A percentile compares a stretch with the other conserved stretches of the same genome.
Conservation (phyloP, 1,140 invertebrate species). For the Physella acuta region DNA sequence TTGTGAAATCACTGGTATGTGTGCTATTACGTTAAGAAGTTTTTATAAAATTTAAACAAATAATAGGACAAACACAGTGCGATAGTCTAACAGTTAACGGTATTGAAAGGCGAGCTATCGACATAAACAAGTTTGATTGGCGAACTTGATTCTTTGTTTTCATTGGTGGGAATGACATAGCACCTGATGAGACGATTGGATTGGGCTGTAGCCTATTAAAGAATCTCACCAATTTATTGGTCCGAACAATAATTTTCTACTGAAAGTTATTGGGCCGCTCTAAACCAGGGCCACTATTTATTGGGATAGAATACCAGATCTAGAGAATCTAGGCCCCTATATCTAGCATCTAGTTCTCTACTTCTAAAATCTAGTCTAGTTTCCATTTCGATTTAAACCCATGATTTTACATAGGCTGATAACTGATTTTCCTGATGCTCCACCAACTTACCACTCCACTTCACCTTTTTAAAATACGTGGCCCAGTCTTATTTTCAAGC, state of each 20-base stretch:
- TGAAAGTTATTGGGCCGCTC: background rate
- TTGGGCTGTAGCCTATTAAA: slow-evolving; percentile 39
- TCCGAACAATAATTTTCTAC: slow-evolving; percentile 30
- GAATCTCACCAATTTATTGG: slow-evolving; percentile 54
- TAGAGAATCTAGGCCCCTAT: background rate
- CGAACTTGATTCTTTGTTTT: slow-evolving; percentile 41
- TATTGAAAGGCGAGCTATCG: too few relatives aligned
- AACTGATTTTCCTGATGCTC: too few relatives aligned
- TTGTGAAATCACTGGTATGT: too few relatives aligned
- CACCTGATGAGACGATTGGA: slow-evolving; percentile 35
- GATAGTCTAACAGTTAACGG: too few relatives aligned
- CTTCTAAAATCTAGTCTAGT: background rate
- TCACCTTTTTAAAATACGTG: too few relatives aligned
- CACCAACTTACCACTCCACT: too few relatives aligned
- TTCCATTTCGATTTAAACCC: background rate
- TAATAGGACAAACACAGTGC: too few relatives aligned
- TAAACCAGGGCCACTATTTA: background rate
- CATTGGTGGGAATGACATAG: slow-evolving; percentile 50
- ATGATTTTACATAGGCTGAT: background rate
- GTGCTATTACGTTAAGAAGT: too few relatives aligned
- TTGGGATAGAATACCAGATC: background rate
- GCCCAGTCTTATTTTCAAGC: too few relatives aligned
- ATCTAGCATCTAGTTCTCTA: background rate
- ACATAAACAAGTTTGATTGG: slow-evolving; percentile 16
- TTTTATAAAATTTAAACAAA: too few relatives aligned